Evolutionary conservation across 1,140 invertebrate species (phyloP).

Genomic region (Diploscapter pachys): DNA sequence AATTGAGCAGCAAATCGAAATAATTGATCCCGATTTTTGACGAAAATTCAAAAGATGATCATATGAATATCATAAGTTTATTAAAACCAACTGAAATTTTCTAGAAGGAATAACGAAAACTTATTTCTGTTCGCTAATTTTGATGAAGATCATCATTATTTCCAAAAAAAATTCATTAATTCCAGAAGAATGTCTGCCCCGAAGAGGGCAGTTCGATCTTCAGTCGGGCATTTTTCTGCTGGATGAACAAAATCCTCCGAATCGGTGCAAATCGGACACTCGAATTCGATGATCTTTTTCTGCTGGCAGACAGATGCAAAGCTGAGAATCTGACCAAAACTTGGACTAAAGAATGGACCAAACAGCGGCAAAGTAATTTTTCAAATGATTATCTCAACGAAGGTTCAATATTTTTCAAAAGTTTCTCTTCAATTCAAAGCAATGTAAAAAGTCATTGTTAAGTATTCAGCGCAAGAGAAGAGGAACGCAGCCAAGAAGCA

Average conservation of each 20-base stretch:
- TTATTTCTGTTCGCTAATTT: no score
- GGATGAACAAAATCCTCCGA: slow-evolving; percentile 5
- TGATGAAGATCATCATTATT: no score
- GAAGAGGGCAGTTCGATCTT: slow-evolving; percentile 11
- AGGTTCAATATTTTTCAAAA: background rate
- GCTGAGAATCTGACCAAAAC: slow-evolving; percentile 6
- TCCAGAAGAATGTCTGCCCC: background rate
- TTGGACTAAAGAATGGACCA: slow-evolving; percentile 8
- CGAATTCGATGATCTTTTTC: slow-evolving; percentile 7
- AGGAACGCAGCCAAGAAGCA: background rate
- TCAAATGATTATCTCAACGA: background rate
- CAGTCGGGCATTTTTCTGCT: slow-evolving; percentile 11
- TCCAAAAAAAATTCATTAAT: no score
- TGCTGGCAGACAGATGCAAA: slow-evolving; percentile 9
- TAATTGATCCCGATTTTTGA: no score
- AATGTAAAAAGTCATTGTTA: background rate
- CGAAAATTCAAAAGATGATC: no score
- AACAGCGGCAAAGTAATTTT: slow-evolving; percentile 2
- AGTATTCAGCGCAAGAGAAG: background rate
- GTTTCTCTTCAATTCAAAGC: background rate
- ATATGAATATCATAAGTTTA: no score
- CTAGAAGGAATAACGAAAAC: no score
- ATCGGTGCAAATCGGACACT: slow-evolving; percentile 3
- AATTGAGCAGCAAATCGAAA: no score
- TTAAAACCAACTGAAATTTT: no score